phyloP scores from a whole-genome alignment of 2,888 invertebrate genomes.

The Cheilosia pagana region DNA sequence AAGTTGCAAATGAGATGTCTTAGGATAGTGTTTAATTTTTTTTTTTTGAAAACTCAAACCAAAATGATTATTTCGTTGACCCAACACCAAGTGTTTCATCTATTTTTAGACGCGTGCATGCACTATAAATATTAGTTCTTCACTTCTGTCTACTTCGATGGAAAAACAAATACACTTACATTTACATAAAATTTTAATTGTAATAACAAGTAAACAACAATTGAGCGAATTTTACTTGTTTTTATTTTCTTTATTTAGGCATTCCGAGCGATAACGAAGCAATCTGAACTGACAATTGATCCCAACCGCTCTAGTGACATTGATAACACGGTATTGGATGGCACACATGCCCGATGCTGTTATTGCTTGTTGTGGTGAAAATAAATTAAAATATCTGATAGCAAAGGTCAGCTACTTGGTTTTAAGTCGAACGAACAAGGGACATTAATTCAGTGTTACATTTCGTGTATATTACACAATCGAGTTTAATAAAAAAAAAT shows the following conservation, averaged over 20 bases:
- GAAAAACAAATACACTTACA: conserved; percentile 5
- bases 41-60: conserved; percentile 36
- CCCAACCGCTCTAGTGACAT: not conserved
- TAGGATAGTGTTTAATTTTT: conserved; percentile 5
- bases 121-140: conserved; percentile 30
- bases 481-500: too few relatives aligned
- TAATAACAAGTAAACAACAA: conserved; percentile 6
- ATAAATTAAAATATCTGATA: not conserved
- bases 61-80: conserved; percentile 29
- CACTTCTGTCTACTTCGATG: not conserved
- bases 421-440: not conserved
- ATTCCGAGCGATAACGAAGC: conserved; percentile 27
- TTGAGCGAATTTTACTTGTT: not conserved
- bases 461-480: too few relatives aligned
- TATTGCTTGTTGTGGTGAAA: not conserved
- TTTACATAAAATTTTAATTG: not conserved
- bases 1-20: conserved; percentile 45
- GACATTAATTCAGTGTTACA: not conserved
- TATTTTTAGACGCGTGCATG: conserved; percentile 49
- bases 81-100: conserved; percentile 47
- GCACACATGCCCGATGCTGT: not conserved
- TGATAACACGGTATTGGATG: conserved; percentile 14
- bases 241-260: conserved; percentile 15
- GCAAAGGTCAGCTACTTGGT: not conserved
- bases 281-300: conserved; percentile 31